These are phyloP conservation scores for Ptyas mucosa DNA, from an alignment of 2,113 vertebrate species.

Conservation along the genomic window DNA sequence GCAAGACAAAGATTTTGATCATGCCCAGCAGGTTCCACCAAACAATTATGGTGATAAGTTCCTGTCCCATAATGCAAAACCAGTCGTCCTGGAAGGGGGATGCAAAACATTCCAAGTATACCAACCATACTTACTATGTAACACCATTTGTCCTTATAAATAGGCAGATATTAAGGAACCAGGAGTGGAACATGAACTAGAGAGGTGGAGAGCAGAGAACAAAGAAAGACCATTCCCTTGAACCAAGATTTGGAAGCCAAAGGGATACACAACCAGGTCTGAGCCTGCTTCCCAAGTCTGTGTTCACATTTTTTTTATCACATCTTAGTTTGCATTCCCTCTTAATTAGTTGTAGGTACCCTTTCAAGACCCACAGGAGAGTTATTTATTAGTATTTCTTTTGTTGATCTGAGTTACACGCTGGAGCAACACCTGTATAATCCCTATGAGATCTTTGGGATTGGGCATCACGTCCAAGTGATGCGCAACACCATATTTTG, in stretches of 20 bases:
- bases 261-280: background rate
- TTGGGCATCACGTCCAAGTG: background rate
- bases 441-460: background rate
- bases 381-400: background rate
- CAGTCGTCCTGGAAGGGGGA: background rate
- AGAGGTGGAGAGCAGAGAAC: background rate
- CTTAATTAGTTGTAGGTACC: background rate
- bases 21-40: background rate
- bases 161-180: background rate
- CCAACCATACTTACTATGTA: background rate
- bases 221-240: background rate
- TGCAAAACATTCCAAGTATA: background rate
- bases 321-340: background rate
- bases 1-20: background rate
- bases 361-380: background rate
- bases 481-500: background rate
- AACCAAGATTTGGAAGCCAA: background rate
- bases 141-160: background rate
- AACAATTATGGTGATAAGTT: background rate
- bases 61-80: background rate
- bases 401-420: background rate
- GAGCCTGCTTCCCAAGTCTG: background rate
- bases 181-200: background rate
- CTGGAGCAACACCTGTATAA: background rate
- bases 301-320: background rate